Evolutionary conservation across 2,888 invertebrate species (phyloP), one percentile per base, ranked within the genome.

Genomic region (Xanthostigma xanthostigma): DNA sequence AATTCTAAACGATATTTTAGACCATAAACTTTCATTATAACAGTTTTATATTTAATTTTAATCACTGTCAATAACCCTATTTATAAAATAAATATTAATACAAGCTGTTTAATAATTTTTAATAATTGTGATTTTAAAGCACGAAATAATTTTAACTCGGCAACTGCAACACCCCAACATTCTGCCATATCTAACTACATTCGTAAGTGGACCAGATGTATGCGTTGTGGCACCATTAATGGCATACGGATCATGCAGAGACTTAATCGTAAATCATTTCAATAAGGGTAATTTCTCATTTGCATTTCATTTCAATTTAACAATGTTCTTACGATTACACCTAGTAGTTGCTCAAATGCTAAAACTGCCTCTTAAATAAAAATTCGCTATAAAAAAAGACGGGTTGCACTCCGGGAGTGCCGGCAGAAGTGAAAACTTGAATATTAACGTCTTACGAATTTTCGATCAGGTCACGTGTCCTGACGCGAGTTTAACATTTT

Each of bases 211-310:
- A n/a, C 75, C 76, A 40, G 83, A 88, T 62, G 71, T 93, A 36
- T 87, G 82, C 66, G 76, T 86, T 8, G 77, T 91, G 12, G 81
- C 84, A 55, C 91, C 91, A 0, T 71, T 89, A 9, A 86, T 90
- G 84, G 82, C 79, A 33, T 87, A 81, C 61, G 87, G 91, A 3
- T 91, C 91, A 1, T 87, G 89, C 59, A 74, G 81, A 51, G 85
- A 89, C 62, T 74, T 91, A 54, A 71, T 92, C 8, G 74, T 76
- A 58, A 78, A 79, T 55, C 83, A 85, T 67, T 93, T 88, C 64
- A 74, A 66, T 49, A 72, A 74, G 56, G 68, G 65, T 64, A 56
- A 10, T 34, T 41, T 38, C 8, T 9, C 43, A 9, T 38, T 14
- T 11, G 34, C 34, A 34, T 40, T 11, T 44, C 9, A 17, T 36